Evolutionary conservation across 2,113 vertebrate genomes (phyloP).

Genomic region (Dromas ardeola): DNA sequence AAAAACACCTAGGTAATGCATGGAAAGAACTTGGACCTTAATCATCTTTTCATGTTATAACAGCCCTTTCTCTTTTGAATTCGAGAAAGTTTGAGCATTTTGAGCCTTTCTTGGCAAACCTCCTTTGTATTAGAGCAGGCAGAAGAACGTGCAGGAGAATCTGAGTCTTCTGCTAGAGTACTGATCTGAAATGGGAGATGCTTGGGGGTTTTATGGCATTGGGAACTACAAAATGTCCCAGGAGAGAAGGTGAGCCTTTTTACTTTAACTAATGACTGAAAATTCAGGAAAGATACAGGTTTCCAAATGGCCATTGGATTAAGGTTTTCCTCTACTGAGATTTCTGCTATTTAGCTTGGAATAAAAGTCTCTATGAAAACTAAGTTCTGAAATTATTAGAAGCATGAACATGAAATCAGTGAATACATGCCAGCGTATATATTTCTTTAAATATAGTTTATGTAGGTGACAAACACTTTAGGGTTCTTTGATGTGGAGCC

Average conservation of each 20-base stretch:
- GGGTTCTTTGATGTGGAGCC: slow-evolving; percentile 44
- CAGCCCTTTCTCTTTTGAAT: slow-evolving; percentile 27
- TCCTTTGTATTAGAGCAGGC: background rate
- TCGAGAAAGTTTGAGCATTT: background rate
- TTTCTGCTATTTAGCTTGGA: background rate
- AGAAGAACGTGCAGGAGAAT: background rate
- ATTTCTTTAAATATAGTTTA: background rate
- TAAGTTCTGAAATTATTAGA: background rate
- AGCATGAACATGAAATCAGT: background rate
- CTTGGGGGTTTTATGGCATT: background rate
- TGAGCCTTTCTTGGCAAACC: background rate
- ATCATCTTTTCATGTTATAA: slow-evolving; percentile 52
- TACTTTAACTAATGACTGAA: background rate
- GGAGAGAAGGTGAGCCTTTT: background rate
- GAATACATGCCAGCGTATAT: background rate
- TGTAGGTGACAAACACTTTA: background rate
- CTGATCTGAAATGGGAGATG: background rate
- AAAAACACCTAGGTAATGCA: slow-evolving; percentile 19
- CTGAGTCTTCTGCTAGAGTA: background rate
- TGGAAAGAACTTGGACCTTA: slow-evolving; percentile 38
- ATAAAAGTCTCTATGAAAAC: background rate
- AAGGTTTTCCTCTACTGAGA: background rate
- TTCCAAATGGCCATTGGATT: background rate
- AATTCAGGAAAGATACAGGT: background rate
- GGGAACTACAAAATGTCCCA: background rate